phyloP scores from a whole-genome alignment of 1,140 invertebrate species.

The Caenorhabditis tropicalis region DNA sequence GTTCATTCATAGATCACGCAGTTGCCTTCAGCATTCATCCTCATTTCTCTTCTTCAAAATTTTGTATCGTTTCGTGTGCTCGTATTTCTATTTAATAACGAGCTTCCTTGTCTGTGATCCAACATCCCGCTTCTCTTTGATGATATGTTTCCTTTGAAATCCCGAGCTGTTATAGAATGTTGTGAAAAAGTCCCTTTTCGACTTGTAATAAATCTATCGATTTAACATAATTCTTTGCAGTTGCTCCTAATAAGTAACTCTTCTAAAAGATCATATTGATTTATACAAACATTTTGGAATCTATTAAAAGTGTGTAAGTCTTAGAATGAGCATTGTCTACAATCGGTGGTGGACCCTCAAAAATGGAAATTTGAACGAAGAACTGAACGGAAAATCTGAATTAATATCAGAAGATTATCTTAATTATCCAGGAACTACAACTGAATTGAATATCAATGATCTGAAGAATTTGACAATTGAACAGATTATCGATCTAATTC shows the following conservation, averaged over 20 bases:
- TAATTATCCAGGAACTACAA: background rate
- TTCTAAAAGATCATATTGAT: background rate
- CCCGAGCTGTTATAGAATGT: constrained; percentile 8
- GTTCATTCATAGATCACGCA: background rate
- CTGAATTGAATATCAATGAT: background rate
- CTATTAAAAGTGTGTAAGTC: background rate
- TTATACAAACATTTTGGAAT: background rate
- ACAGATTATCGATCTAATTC: background rate
- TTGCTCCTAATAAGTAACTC: background rate
- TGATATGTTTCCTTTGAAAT: background rate
- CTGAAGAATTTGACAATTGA: background rate
- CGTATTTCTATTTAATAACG: background rate
- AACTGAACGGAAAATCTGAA: background rate
- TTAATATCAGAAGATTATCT: background rate
- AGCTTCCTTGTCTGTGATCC: constrained; percentile 22
- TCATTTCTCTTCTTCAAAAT: background rate
- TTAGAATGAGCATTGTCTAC: background rate
- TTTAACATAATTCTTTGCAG: background rate
- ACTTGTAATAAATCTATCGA: constrained; percentile 9
- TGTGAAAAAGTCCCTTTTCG: background rate
- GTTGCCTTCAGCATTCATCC: background rate
- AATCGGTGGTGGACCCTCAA: background rate
- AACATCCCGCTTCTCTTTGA: constrained; percentile 16
- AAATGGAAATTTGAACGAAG: background rate
- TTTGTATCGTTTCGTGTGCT: constrained; percentile 17